Evolutionary conservation across 2,888 invertebrate genomes (phyloP), one percentile per base, ranked within the genome.

Genomic region (Mesorhabditis spiculigera): DNA sequence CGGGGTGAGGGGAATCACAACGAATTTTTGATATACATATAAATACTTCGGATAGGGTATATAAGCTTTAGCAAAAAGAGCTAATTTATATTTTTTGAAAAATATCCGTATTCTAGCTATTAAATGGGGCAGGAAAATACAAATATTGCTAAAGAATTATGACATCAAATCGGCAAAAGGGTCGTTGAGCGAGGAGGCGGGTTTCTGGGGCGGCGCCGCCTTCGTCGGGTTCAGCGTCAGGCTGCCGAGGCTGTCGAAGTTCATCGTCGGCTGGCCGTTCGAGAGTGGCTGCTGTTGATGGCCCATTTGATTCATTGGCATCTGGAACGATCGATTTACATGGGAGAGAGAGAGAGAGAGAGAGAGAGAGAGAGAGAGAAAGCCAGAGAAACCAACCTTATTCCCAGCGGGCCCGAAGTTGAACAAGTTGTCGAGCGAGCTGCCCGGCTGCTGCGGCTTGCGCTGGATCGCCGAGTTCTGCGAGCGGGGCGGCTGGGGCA

Each of bases 401-500:
- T 50, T 50, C 58, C n/a, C 10, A 50, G 8, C n/a, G 8, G 58
- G 8, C n/a, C 58, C 58, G 10, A 50, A 13, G n/a, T n/a, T 50
- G 10, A 50, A 50, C 58, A 50, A 50, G n/a, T 50, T n/a, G 58
- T 50, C 58, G 8, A 50, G n/a, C 8, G 58, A n/a, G n/a, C n/a
- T 50, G 8, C 58, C 58, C 10, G 58, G n/a, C 28, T 28, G 28
- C 28, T 28, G 28, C 28, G 28, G 28, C n/a, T 50, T 50, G 58
- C 58, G 58, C n/a, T 50, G 58, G n/a, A 50, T 50, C 10, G 58
- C 58, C 58, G 58, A 13, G n/a, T 50, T 50, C n/a, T 50, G 58
- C 8, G 58, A 50, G n/a, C 58, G 58, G 10, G 58, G 58, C n/a
- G 58, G 58, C n/a, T 50, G 58, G 10, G 58, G 58, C 10, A 50